Conservation (phyloP, 1,140 invertebrate genomes). For the Pseudomyrmex dendroicus region DNA sequence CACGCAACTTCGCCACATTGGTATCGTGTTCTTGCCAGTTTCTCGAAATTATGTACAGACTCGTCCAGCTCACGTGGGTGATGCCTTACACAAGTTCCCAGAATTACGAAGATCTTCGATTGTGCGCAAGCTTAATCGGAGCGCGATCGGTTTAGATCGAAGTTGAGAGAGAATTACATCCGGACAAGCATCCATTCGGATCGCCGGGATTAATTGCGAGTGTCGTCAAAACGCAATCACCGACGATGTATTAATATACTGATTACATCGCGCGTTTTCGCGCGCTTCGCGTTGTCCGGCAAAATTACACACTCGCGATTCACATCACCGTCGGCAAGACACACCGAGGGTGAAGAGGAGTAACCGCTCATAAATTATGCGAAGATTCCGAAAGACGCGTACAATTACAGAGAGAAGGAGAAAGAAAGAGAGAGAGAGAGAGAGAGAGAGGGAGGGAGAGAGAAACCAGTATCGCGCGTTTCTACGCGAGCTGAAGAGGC, state of each 20-base stretch:
- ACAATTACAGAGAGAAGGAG: constrained; percentile 77
- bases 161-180: constrained; percentile 35
- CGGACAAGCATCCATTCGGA: not conserved
- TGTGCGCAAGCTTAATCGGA: not conserved
- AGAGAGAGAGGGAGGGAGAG: constrained; percentile 16
- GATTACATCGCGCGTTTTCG: constrained; percentile 40
- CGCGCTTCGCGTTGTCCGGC: constrained; percentile 20
- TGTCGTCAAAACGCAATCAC: constrained; percentile 32
- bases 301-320: constrained; percentile 41
- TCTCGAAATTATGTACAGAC: not conserved
- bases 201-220: constrained; percentile 48
- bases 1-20: not conserved
- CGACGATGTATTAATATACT: constrained; percentile 25
- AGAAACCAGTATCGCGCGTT: not conserved
- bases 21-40: too few relatives aligned
- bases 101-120: not conserved
- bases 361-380: constrained; percentile 75
- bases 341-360: constrained; percentile 8
- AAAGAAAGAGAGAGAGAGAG: constrained; percentile 56
- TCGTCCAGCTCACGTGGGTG: too few relatives aligned
- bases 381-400: constrained; percentile 72
- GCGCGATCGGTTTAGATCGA: constrained; percentile 33
- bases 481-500: constrained; percentile 9
- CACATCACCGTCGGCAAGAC: constrained; percentile 7
- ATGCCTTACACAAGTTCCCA: not conserved